Evolutionary conservation across 2,797 vertebrate genomes (phyloP).

Genomic region (Phaenicophaeus curvirostris): DNA sequence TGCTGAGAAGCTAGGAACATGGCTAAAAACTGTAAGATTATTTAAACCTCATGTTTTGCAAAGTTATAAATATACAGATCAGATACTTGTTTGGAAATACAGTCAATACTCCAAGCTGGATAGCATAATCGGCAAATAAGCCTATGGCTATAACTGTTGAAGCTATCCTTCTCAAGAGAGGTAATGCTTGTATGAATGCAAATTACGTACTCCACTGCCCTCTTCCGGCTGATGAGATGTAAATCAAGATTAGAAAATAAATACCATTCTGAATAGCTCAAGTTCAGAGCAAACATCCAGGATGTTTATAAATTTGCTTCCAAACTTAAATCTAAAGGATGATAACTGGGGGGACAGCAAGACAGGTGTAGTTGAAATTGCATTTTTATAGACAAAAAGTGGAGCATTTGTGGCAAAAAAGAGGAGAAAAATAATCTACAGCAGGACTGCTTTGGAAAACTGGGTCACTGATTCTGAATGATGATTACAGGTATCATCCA

Average conservation of each 20-base stretch:
- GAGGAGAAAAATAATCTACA: background rate
- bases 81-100: background rate
- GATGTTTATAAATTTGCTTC: background rate
- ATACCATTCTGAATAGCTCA: background rate
- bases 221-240: conserved; percentile 6
- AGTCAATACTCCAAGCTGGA: background rate
- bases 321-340: background rate
- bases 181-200: background rate
- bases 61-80: background rate
- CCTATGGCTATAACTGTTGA: background rate
- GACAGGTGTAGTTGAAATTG: fast-evolving
- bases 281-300: background rate
- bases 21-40: background rate
- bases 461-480: background rate
- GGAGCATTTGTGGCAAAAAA: background rate
- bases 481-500: background rate
- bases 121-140: background rate
- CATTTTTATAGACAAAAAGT: background rate
- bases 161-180: background rate
- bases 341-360: background rate
- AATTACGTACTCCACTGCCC: background rate
- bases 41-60: background rate
- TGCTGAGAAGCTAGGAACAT: background rate
- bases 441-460: background rate
- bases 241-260: background rate